Percentiles rank a stretch among this genome's conserved stretches.
phyloP scores from a whole-genome alignment of 2,113 vertebrate genomes.

The Condylura cristata region DNA sequence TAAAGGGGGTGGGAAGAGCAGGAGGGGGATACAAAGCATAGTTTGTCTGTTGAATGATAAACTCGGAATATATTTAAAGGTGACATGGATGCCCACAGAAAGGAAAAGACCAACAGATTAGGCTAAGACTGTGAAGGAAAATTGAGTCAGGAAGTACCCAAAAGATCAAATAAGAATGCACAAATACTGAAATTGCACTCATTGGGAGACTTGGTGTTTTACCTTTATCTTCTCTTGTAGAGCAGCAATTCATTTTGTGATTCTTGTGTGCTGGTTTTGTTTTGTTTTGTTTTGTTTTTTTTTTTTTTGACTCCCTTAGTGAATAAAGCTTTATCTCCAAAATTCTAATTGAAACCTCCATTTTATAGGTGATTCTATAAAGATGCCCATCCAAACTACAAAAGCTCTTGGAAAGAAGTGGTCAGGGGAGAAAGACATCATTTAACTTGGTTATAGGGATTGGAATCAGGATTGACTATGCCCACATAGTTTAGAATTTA shows the following conservation, averaged over 20 bases:
- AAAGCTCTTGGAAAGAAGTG: neutral
- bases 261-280: too few relatives aligned
- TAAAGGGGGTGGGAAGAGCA: neutral
- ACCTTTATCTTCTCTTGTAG: neutral
- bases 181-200: neutral
- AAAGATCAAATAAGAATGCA: neutral
- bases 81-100: neutral
- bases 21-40: neutral
- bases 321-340: constrained; percentile 13
- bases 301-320: too few relatives aligned
- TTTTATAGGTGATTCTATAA: neutral
- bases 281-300: too few relatives aligned
- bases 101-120: neutral
- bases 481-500: neutral
- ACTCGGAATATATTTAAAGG: neutral
- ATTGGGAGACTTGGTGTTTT: neutral
- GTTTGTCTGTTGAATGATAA: constrained; percentile 22
- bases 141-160: neutral
- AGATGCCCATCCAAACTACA: neutral
- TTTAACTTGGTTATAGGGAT: neutral
- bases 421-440: neutral
- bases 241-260: neutral
- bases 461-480: neutral
- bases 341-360: neutral
- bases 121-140: neutral